Evolutionary conservation across 2,113 vertebrate species (phyloP).

Genomic region (Meleagris gallopavo): DNA sequence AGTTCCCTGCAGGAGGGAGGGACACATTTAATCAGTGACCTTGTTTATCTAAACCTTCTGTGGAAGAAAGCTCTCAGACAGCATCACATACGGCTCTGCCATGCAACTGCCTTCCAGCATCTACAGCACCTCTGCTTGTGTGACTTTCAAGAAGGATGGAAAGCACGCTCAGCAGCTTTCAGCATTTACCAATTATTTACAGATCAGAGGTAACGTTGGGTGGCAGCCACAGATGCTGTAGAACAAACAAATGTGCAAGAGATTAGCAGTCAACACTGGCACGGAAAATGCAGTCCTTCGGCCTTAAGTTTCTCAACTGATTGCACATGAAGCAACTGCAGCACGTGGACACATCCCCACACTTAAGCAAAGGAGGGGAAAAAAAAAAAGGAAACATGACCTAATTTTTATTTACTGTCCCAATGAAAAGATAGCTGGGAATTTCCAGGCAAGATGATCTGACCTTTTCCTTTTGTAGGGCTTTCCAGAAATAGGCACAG

Average conservation of each 20-base stretch:
- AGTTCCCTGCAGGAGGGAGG: not conserved
- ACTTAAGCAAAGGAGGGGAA: not conserved
- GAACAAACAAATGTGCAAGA: not conserved
- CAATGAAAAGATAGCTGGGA: not conserved
- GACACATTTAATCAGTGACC: not conserved
- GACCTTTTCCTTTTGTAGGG: not conserved
- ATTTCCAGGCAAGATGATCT: not conserved
- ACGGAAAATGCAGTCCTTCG: not conserved
- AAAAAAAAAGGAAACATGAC: not conserved
- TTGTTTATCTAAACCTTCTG: fast-evolving
- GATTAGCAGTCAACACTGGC: not conserved
- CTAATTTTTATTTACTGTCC: not conserved
- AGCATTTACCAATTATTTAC: not conserved
- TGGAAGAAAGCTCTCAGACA: not conserved
- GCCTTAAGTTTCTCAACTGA: not conserved
- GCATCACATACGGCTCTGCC: not conserved
- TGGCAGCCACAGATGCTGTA: not conserved
- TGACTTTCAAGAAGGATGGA: not conserved
- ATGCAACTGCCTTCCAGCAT: not conserved
- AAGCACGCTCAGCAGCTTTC: not conserved
- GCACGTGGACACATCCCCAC: not conserved
- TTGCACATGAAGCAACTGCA: not conserved
- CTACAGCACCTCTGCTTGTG: not conserved
- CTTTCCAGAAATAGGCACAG: not conserved
- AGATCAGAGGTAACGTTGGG: not conserved